Percentiles rank a stretch among this genome's conserved stretches.
Conservation (phyloP, 2,797 vertebrate species). For the Brotula barbata region DNA sequence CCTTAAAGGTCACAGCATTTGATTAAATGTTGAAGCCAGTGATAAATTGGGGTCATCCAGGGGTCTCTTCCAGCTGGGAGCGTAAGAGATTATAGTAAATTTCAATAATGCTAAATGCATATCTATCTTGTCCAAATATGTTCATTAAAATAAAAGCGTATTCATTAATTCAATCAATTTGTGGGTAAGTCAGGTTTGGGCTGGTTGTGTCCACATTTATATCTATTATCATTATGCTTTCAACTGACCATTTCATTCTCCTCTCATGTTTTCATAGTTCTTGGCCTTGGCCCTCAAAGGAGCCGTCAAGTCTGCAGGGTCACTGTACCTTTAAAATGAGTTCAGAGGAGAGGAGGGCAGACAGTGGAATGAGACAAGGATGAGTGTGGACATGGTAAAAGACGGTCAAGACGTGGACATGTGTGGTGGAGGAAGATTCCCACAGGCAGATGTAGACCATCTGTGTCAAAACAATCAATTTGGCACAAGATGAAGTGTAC, state of each 20-base stretch:
- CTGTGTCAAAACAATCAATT: too few relatives aligned
- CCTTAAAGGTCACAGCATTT: conserved; percentile 51
- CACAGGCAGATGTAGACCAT: not conserved
- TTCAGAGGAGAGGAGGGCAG: conserved; percentile 3
- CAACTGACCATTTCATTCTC: not conserved
- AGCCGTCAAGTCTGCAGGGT: conserved; percentile 21
- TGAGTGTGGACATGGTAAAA: not conserved
- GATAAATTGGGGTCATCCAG: conserved; percentile 28
- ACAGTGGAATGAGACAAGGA: not conserved
- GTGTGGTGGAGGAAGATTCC: not conserved
- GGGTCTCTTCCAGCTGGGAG: not conserved
- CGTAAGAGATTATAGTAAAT: not conserved
- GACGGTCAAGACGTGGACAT: not conserved
- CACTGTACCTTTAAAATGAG: conserved; percentile 10
- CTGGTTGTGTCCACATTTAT: too few relatives aligned
- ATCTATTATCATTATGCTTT: conserved; percentile 7
- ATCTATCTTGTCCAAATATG: not conserved
- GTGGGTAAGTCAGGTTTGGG: too few relatives aligned
- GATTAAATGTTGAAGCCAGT: conserved; percentile 42
- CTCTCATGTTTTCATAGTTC: conserved; percentile 32
- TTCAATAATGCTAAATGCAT: too few relatives aligned
- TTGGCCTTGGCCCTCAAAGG: conserved; percentile 14
- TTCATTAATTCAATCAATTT: too few relatives aligned
- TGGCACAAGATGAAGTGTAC: too few relatives aligned
- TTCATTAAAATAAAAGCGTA: not conserved